Evolutionary conservation across 2,888 invertebrate species (phyloP).

Genomic region (Athalia rosae): DNA sequence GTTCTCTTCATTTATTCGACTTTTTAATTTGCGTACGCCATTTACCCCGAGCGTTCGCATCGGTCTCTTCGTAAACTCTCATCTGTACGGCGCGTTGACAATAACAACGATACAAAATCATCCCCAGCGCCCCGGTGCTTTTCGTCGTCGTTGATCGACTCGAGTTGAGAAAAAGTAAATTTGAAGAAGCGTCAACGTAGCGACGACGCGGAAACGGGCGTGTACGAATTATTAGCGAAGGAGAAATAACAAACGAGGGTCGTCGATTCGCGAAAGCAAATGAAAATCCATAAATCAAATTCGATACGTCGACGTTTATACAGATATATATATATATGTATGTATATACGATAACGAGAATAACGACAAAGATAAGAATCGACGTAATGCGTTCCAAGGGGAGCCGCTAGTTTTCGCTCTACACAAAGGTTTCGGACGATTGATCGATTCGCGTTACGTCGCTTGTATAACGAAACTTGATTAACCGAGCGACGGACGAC

Average conservation of each 20-base stretch:
- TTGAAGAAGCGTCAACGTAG: too few relatives aligned
- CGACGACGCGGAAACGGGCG: too few relatives aligned
- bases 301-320: too few relatives aligned
- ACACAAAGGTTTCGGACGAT: neutral
- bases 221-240: neutral
- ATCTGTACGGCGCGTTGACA: conserved; percentile 6
- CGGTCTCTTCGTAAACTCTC: neutral
- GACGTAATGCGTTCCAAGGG: neutral
- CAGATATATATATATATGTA: too few relatives aligned
- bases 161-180: too few relatives aligned
- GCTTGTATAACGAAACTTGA: conserved; percentile 1
- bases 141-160: too few relatives aligned
- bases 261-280: neutral
- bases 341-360: too few relatives aligned
- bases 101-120: neutral
- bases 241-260: neutral
- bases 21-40: neutral
- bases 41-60: neutral
- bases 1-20: neutral
- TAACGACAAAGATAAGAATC: too few relatives aligned
- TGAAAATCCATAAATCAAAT: too few relatives aligned
- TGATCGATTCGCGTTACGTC: neutral
- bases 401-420: neutral
- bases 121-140: too few relatives aligned
- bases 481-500: neutral